phyloP scores from a whole-genome alignment of 1,140 invertebrate species.

The Piezodorus guildinii region DNA sequence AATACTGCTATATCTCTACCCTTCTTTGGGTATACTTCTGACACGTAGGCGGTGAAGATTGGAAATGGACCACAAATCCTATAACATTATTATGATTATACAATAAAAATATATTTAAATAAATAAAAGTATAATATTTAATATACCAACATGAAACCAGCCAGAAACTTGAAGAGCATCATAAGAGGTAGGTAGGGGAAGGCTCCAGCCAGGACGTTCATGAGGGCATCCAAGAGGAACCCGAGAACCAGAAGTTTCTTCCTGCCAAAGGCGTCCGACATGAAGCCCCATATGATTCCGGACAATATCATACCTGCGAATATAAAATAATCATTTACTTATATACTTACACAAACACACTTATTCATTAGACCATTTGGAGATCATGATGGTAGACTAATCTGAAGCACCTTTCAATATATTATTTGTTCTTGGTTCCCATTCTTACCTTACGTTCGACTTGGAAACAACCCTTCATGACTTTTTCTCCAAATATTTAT shows the following conservation, averaged over 20 bases:
- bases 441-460: too few species aligned
- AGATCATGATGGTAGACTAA: too few species aligned
- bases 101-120: too few species aligned
- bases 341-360: too few species aligned
- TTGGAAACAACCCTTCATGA: too few species aligned
- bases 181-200: conserved; percentile 56
- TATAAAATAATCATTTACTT: too few species aligned
- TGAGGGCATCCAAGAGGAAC: conserved; percentile 53
- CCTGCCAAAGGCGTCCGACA: conserved; percentile 64
- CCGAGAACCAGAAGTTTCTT: conserved; percentile 56
- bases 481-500: too few species aligned
- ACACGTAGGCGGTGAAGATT: conserved; percentile 53
- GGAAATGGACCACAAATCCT: conserved; percentile 63
- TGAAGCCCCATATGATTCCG: conserved; percentile 67
- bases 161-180: conserved; percentile 56
- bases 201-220: conserved; percentile 47
- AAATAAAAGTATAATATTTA: too few species aligned
- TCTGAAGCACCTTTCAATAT: too few species aligned
- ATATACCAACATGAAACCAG: conserved; percentile 59
- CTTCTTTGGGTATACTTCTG: conserved; percentile 51
- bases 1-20: conserved; percentile 51
- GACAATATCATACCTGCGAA: conserved; percentile 67
- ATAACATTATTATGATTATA: conserved; percentile 25
- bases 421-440: too few species aligned
- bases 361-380: too few species aligned